Base-by-base conservation (phyloP, 1,140 invertebrate genomes). In the Diabrotica virgifera region DNA sequence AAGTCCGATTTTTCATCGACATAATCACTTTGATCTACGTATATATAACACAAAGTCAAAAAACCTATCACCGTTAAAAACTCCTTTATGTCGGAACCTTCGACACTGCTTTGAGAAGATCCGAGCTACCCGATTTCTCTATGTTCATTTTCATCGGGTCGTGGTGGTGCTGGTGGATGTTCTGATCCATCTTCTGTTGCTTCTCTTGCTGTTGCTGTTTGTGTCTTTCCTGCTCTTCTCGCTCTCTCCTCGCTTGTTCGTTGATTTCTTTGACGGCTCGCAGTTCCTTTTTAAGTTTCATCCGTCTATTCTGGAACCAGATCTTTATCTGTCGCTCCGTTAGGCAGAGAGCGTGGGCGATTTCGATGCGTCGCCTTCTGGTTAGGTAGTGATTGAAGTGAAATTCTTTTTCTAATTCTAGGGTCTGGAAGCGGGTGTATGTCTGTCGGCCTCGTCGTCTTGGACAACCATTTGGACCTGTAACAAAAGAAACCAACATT, bases 361-460 rank as follows among this genome's bases (percentile, higher is more conserved):
- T 97, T 82, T 98, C 96, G 83, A 98, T 97, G 82, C 96, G 87
- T 78, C 96, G 88, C 79, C 95, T 86, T 77, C 95, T 86, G 71
- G 96, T 98, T 78, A 98, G 85, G 82, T 98, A 98, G 76, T 97
- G 94, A 82, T 97, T 98, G 82, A 96, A 98, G 80, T 98, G 96
- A 81, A 98, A 98, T 83, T 98, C 96, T 81, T 98, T 99, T 81
- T 99, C 96, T 78, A 96, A 85, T 79, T 96, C 94, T 77, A 96
- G 81, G 0, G 94, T 96, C 80, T 96, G 94, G 84, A 95, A 96
- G 72, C 94, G 89, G 63, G 95, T 97, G 85, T 98, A 98, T 5
- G 96, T 98, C 81, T 98, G 95, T 64, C 96, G 86, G 57, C 95
- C 95, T 74, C 95, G 85, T 75, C 95, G 88, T 76, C 95, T 84